A percentile compares a stretch with the other conserved stretches of the same genome.
Conservation (phyloP, 2,888 invertebrate species). For the Hedya salicella region DNA sequence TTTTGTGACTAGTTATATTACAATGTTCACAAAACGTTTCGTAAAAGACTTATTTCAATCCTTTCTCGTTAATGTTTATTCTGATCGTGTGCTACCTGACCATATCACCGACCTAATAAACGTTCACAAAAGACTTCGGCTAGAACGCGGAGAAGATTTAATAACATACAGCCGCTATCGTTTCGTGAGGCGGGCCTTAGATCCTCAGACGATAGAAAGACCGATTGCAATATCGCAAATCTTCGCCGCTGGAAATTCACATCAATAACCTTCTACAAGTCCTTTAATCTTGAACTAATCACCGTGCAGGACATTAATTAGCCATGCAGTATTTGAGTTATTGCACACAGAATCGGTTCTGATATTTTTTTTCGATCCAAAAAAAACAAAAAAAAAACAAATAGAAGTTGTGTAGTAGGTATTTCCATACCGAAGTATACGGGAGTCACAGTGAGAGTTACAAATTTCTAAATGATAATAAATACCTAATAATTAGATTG, state of each 20-base stretch:
- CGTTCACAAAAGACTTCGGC: slow-evolving; percentile 59
- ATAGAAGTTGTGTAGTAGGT: too few relatives aligned
- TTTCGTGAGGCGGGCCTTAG: slow-evolving; percentile 55
- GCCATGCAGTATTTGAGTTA: too few relatives aligned
- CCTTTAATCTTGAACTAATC: too few relatives aligned
- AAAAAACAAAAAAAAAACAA: too few relatives aligned
- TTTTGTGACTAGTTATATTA: slow-evolving; percentile 65
- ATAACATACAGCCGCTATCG: slow-evolving; percentile 63
- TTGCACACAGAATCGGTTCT: too few relatives aligned
- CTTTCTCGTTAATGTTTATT: slow-evolving; percentile 57
- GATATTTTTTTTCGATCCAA: too few relatives aligned
- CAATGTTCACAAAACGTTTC: slow-evolving; percentile 67
- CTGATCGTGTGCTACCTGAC: slow-evolving; percentile 61
- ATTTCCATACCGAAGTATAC: too few relatives aligned
- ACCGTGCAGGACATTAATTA: too few relatives aligned
- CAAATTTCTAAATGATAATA: too few relatives aligned
- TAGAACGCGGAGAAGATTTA: slow-evolving; percentile 59
- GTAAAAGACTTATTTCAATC: slow-evolving; percentile 63
- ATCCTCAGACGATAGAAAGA: slow-evolving; percentile 50
- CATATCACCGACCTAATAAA: slow-evolving; percentile 66
- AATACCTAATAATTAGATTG: too few relatives aligned
- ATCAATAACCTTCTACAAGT: slow-evolving; percentile 45
- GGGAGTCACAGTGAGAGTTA: too few relatives aligned
- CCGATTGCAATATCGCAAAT: slow-evolving; percentile 63
- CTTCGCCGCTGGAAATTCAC: slow-evolving; percentile 47